Percentiles rank a stretch among this genome's conserved stretches.
Evolutionary conservation across 2,888 invertebrate genomes (phyloP).

Genomic region (Dione juno): DNA sequence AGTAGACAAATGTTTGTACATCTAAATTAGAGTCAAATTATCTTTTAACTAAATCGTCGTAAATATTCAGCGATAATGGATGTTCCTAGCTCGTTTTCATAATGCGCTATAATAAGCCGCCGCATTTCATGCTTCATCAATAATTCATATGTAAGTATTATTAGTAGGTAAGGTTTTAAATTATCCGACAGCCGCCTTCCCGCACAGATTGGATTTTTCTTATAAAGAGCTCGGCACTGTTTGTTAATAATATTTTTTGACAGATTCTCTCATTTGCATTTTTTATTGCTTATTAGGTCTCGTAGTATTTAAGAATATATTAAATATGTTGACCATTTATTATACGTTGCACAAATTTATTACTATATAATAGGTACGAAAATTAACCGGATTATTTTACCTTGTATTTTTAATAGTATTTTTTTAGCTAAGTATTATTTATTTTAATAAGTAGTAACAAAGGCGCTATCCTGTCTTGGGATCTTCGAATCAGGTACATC

Average conservation of each 20-base stretch:
- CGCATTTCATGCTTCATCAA: slow-evolving; percentile 64
- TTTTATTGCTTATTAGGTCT: slow-evolving; percentile 23
- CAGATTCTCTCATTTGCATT: slow-evolving; percentile 33
- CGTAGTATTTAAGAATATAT: slow-evolving; percentile 26
- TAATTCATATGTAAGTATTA: slow-evolving; percentile 65
- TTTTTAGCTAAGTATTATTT: slow-evolving; percentile 29
- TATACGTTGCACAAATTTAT: slow-evolving; percentile 1
- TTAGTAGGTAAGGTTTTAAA: slow-evolving; percentile 53
- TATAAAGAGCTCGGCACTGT: slow-evolving; percentile 33
- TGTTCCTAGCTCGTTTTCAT: slow-evolving; percentile 62
- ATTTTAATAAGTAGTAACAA: slow-evolving; percentile 28
- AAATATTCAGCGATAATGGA: slow-evolving; percentile 64
- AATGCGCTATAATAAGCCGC: slow-evolving; percentile 65
- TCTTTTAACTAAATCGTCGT: slow-evolving; percentile 48
- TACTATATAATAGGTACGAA: neutral
- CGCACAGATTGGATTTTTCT: slow-evolving; percentile 33
- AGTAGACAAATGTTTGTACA: neutral
- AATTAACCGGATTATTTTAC: neutral
- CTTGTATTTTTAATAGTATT: neutral
- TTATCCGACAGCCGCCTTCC: slow-evolving; percentile 35
- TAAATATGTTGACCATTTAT: slow-evolving; percentile 28
- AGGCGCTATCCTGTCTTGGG: slow-evolving; percentile 69
- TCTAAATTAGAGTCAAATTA: slow-evolving; percentile 20
- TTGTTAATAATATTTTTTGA: slow-evolving; percentile 35
- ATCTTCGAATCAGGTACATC: slow-evolving; percentile 54